phyloP scores from a whole-genome alignment of 1,140 invertebrate species.

The Bombus ignitus region DNA sequence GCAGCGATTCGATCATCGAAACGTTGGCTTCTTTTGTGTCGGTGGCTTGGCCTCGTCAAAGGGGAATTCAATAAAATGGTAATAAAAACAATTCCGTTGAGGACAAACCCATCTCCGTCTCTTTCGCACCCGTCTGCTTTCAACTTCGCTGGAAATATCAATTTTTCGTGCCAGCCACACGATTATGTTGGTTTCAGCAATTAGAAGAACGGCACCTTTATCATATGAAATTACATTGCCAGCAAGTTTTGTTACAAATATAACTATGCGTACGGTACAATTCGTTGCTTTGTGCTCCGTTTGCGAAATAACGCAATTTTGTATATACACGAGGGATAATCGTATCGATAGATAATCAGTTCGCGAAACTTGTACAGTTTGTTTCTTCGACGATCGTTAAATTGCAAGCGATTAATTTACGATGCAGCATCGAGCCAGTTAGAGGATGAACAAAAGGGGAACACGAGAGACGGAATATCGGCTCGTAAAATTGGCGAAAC shows the following conservation, averaged over 20 bases:
- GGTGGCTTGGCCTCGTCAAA: slow-evolving; percentile 6
- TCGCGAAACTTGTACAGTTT: not conserved
- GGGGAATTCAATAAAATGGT: slow-evolving; percentile 42
- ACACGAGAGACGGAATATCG: too few species aligned
- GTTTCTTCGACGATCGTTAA: not conserved
- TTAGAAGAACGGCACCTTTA: too few species aligned
- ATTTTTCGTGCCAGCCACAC: not conserved
- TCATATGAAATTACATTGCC: too few species aligned
- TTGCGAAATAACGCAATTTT: too few species aligned
- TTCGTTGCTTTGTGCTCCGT: too few species aligned
- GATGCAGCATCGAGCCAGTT: not conserved
- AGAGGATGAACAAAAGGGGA: not conserved
- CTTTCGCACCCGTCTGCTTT: too few species aligned
- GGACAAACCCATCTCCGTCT: not conserved
- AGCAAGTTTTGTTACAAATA: too few species aligned
- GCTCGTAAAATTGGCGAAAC: slow-evolving; percentile 17
- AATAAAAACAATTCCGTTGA: slow-evolving; percentile 42
- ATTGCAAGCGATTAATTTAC: not conserved
- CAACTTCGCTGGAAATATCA: not conserved
- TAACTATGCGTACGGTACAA: too few species aligned
- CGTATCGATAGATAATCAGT: not conserved
- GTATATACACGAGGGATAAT: too few species aligned
- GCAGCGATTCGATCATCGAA: slow-evolving; percentile 27
- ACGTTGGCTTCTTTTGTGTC: slow-evolving; percentile 18
- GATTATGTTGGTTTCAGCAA: not conserved